These are phyloP conservation scores for Brenthis daphne DNA, from an alignment of 2,888 invertebrate genomes.

Conservation along the genomic window DNA sequence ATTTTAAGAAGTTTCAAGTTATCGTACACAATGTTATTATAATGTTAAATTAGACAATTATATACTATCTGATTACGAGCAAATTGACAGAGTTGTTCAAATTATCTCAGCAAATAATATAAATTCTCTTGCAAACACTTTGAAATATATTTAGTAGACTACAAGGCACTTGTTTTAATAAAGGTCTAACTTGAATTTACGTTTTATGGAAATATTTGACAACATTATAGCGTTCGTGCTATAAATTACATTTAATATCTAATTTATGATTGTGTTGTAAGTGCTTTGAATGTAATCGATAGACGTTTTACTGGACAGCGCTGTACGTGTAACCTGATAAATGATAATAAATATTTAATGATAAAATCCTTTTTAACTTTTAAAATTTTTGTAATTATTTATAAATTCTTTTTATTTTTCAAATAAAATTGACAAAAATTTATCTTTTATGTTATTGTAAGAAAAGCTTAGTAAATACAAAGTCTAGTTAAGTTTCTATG, in stretches of 20 bases:
- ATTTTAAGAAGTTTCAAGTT: too few species aligned
- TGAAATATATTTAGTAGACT: slow-evolving; percentile 11
- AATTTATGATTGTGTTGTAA: slow-evolving; percentile 1
- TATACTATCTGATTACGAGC: slow-evolving; percentile 1
- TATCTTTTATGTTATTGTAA: too few species aligned
- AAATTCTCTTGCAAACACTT: slow-evolving; percentile 15
- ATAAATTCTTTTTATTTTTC: too few species aligned
- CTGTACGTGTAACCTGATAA: too few species aligned
- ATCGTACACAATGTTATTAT: background rate
- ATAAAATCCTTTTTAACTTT: too few species aligned
- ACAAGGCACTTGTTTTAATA: slow-evolving; percentile 13
- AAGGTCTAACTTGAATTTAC: slow-evolving; percentile 9
- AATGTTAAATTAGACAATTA: background rate
- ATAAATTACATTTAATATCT: background rate
- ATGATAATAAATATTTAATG: too few species aligned
- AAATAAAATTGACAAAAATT: too few species aligned
- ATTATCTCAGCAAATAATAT: slow-evolving; percentile 11
- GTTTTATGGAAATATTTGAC: slow-evolving; percentile 6
- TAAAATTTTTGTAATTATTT: too few species aligned
- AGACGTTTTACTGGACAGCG: background rate
- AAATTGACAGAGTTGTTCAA: background rate
- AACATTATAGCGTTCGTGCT: slow-evolving; percentile 1
- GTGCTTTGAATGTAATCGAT: background rate
- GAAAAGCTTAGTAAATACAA: too few species aligned
- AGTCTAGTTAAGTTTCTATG: too few species aligned